Percentiles rank a stretch among this genome's conserved stretches.
Conservation (phyloP, 2,797 vertebrate genomes). For the Eidolon dupreanum region DNA sequence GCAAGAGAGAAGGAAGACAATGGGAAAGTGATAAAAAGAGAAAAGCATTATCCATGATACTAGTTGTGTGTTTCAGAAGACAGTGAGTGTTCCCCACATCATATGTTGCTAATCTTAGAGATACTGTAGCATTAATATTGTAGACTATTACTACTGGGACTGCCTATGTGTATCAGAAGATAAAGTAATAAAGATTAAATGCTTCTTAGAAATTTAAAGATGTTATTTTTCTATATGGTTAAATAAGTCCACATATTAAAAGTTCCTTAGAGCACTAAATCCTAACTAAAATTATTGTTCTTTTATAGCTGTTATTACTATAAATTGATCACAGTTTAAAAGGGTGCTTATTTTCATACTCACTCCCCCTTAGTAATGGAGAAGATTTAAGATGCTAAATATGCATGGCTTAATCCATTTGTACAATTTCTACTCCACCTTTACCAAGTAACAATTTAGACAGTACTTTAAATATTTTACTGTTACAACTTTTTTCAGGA, state of each 20-base stretch:
- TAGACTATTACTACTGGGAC: neutral
- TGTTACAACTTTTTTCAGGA: neutral
- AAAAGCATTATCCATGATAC: neutral
- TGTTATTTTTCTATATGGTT: neutral
- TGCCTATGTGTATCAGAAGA: neutral
- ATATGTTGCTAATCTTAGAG: neutral
- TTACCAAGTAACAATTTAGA: constrained; percentile 36
- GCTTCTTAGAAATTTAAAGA: constrained; percentile 17
- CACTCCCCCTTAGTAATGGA: neutral
- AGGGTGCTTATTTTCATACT: neutral
- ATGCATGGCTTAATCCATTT: constrained; percentile 3
- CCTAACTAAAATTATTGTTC: neutral
- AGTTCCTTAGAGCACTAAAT: neutral
- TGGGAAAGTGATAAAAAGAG: neutral
- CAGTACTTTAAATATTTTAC: constrained; percentile 23
- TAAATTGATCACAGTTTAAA: constrained; percentile 9
- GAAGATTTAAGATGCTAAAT: constrained; percentile 23
- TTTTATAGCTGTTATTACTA: neutral
- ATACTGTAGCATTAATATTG: neutral
- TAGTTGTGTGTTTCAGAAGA: neutral
- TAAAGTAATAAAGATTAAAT: neutral
- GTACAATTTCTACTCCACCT: neutral
- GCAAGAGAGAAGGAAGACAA: constrained; percentile 8
- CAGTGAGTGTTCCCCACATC: neutral
- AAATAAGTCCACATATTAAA: neutral